phyloP scores from a whole-genome alignment of 53 echinoderm and acorn worm species.

The Apostichopus leukothele region DNA sequence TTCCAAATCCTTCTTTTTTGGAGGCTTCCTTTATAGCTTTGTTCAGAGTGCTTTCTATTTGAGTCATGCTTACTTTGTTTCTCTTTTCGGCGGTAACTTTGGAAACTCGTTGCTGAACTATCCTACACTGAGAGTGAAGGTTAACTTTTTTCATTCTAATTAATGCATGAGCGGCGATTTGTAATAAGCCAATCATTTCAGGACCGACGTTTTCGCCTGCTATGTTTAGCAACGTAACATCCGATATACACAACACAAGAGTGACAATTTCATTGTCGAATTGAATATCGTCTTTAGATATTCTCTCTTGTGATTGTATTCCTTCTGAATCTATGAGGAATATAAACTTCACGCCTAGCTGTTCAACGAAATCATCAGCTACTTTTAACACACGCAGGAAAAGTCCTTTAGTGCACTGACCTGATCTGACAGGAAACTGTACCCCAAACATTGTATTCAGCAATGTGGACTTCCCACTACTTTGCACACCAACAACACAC shows the following conservation, averaged over 20 bases:
- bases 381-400: constrained; percentile 48
- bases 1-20: neutral
- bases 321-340: constrained; percentile 37
- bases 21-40: neutral
- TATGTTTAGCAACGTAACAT: constrained; percentile 17
- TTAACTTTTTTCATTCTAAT: constrained; percentile 33
- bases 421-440: constrained; percentile 47
- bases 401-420: constrained; percentile 46
- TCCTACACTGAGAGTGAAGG: neutral
- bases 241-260: neutral
- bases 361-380: neutral
- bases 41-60: neutral
- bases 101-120: constrained; percentile 30
- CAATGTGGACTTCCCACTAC: constrained; percentile 63
- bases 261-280: constrained; percentile 34
- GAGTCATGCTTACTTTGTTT: constrained; percentile 7
- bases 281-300: neutral
- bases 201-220: constrained; percentile 18
- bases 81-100: neutral
- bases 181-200: constrained; percentile 13
- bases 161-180: constrained; percentile 29
- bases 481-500: constrained; percentile 41
- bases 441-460: constrained; percentile 59
- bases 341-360: neutral
- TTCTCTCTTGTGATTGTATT: constrained; percentile 9